Evolutionary conservation across 2,113 vertebrate species (phyloP).

Genomic region (Dicerorhinus sumatrensis): DNA sequence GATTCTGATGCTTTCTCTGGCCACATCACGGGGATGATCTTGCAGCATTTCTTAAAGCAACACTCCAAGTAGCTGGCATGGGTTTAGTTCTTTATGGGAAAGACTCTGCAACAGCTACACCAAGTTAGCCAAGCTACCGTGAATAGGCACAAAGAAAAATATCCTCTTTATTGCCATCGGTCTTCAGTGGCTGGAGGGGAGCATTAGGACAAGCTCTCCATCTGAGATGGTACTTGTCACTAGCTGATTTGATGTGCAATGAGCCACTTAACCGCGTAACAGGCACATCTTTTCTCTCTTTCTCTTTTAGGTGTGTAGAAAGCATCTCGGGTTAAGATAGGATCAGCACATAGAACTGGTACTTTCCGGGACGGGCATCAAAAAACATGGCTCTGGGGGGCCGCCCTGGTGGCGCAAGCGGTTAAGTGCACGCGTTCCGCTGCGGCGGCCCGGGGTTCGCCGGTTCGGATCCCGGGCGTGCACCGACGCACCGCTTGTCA

Average conservation of each 20-base stretch:
- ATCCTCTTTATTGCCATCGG: background rate
- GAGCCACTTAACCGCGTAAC: background rate
- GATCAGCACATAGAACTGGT: background rate
- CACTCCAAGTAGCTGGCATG: background rate
- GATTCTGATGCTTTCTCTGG: conserved; percentile 13
- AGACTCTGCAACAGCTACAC: background rate
- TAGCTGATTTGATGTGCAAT: background rate
- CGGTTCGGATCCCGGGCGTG: too few relatives aligned
- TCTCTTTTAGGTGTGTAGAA: background rate
- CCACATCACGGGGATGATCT: background rate
- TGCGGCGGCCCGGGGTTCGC: too few relatives aligned
- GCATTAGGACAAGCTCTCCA: background rate
- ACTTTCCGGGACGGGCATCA: background rate
- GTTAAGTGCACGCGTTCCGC: too few relatives aligned
- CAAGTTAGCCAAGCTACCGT: background rate
- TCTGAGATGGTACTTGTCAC: background rate
- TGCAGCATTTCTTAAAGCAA: background rate
- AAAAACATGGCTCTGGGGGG: background rate
- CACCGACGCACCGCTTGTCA: too few relatives aligned
- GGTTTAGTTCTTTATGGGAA: background rate
- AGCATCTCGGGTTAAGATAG: background rate
- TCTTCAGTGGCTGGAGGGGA: background rate
- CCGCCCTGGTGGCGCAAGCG: too few relatives aligned
- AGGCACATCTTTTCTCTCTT: background rate
- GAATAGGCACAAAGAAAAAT: background rate